Evolutionary conservation across 2,888 invertebrate genomes (phyloP).

Genomic region (Mycalesis mineus): DNA sequence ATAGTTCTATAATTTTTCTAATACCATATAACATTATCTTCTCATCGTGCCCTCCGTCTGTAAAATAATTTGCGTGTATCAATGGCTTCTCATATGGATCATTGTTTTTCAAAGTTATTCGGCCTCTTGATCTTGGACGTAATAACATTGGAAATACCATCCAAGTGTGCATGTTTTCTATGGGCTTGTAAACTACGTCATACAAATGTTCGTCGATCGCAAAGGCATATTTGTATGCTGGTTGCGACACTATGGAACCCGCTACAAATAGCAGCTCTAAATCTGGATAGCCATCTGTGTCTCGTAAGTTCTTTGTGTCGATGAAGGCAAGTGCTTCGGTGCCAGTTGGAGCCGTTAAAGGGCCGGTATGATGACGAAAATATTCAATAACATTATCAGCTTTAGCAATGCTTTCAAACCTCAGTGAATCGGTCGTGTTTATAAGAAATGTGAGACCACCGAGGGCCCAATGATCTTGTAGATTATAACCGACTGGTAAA

Average conservation of each 20-base stretch:
- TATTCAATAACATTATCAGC: conserved; percentile 73
- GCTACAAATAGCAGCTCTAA: conserved; percentile 77
- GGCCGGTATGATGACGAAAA: conserved; percentile 62
- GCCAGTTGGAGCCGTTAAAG: conserved; percentile 56
- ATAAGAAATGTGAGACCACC: conserved; percentile 84
- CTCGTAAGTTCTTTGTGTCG: conserved; percentile 65
- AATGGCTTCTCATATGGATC: conserved; percentile 82
- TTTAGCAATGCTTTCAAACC: conserved; percentile 68
- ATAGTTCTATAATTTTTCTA: conserved; percentile 58
- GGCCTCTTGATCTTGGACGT: conserved; percentile 81
- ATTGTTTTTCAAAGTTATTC: conserved; percentile 77
- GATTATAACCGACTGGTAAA: conserved; percentile 84
- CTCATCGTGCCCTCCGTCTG: conserved; percentile 75
- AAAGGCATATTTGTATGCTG: conserved; percentile 51
- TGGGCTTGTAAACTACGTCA: conserved; percentile 57
- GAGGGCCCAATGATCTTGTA: conserved; percentile 87
- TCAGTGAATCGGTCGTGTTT: conserved; percentile 82
- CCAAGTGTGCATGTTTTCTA: conserved; percentile 68
- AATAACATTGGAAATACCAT: conserved; percentile 80
- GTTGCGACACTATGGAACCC: conserved; percentile 65
- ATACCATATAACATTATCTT: conserved; percentile 69
- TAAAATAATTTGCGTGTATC: conserved; percentile 82
- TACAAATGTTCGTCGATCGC: conserved; percentile 60
- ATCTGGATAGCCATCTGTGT: conserved; percentile 74
- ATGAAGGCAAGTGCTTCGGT: conserved; percentile 75